These are phyloP conservation scores for Helicorthomorpha holstii DNA, from an alignment of 1,140 invertebrate species.

Conservation along the genomic window DNA sequence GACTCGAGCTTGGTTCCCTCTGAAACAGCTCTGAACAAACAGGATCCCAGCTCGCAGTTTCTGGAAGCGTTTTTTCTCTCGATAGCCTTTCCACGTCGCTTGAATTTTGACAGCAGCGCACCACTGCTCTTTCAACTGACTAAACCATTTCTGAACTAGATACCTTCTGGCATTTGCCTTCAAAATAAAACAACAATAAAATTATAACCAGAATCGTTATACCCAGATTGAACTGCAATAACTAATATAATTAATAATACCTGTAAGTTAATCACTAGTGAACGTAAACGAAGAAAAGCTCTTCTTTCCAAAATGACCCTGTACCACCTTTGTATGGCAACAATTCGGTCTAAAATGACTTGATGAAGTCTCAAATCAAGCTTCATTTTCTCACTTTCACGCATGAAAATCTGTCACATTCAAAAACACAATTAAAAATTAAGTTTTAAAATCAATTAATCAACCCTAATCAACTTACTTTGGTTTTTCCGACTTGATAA, in stretches of 20 bases:
- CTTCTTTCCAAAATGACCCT: conserved; percentile 56
- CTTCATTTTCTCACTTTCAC: conserved; percentile 85
- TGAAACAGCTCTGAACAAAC: conserved; percentile 49
- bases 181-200: conserved; percentile 12
- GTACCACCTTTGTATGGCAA: conserved; percentile 83
- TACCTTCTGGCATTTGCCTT: conserved; percentile 47
- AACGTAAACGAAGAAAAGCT: conserved; percentile 52
- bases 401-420: conserved; percentile 57
- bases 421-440: not conserved
- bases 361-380: conserved; percentile 80
- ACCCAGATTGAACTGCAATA: not conserved
- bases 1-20: conserved; percentile 40
- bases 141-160: conserved; percentile 24
- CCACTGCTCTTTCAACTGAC: conserved; percentile 25
- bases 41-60: conserved; percentile 40
- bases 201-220: too few relatives aligned
- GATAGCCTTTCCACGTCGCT: conserved; percentile 48
- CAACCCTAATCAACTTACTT: conserved; percentile 31
- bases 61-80: conserved; percentile 43
- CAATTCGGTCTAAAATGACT: conserved; percentile 81
- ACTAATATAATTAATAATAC: conserved; percentile 18
- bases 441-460: conserved; percentile 1
- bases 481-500: conserved; percentile 76
- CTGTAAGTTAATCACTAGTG: conserved; percentile 59
- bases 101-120: conserved; percentile 57